Evolutionary conservation across 1,140 invertebrate genomes (phyloP).

Genomic region (Protaetia brevitarsis): DNA sequence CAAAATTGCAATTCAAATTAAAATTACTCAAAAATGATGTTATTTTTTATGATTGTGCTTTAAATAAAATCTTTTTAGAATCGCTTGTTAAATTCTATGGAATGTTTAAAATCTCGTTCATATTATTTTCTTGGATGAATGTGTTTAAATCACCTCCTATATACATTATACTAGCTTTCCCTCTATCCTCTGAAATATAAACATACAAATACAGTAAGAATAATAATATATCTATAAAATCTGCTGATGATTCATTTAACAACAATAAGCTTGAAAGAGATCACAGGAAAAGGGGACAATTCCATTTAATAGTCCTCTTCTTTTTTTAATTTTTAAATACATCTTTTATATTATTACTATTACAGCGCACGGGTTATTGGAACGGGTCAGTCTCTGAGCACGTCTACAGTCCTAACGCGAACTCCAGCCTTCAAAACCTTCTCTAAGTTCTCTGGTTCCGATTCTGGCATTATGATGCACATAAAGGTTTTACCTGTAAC

Average conservation of each 20-base stretch:
- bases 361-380: not conserved
- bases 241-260: not conserved
- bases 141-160: not conserved
- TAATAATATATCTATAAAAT: not conserved
- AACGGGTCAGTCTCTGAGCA: constrained; percentile 49
- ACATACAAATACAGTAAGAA: too few species aligned
- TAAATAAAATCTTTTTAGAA: not conserved
- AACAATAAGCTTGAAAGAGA: not conserved
- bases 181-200: not conserved
- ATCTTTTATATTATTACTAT: not conserved
- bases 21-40: not conserved
- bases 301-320: not conserved
- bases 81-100: not conserved
- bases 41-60: not conserved
- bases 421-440: constrained; percentile 62
- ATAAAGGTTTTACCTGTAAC: constrained; percentile 80
- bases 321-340: not conserved
- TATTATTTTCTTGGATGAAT: too few species aligned
- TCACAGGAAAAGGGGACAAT: not conserved
- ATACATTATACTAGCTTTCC: not conserved
- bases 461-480: constrained; percentile 89
- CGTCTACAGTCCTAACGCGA: constrained; percentile 64
- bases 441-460: constrained; percentile 64
- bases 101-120: too few species aligned
- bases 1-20: not conserved